Base-by-base conservation (phyloP, 1,140 invertebrate genomes). In the Pseudobourletiella spinata region DNA sequence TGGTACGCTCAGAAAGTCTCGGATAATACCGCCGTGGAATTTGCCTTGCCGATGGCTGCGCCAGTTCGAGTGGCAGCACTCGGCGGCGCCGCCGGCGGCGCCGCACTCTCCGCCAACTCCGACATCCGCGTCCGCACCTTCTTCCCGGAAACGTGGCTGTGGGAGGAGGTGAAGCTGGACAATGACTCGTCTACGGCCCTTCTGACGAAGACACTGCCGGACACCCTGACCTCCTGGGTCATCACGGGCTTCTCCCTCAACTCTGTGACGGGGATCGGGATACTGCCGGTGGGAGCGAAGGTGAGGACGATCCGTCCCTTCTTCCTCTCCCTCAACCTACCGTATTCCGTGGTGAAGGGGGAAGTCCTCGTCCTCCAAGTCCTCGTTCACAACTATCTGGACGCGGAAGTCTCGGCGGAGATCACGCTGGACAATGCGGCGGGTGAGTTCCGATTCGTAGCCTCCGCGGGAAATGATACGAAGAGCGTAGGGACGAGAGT, bases 181-280 rank as follows among this genome's bases (percentile, higher is more conserved):
- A 72, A 73, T 61, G 76, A 78, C 62, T 82, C 83, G n/a, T 71
- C 73, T 56, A 72, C 75, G 32, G 64, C 72, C 26, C 25, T 55
- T 18, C 29, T 66, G 1, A 57, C 83, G n/a, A 74, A 74, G 14
- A 78, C 79, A 20, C 84, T 92, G 39, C 94, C 95, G 0, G 86
- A 91, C 66, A 88, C 89, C 0, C 90, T 97, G 11, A 95, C 90
- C 0, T 90, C 89, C 1, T 98, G 94, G 91, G 80, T 88, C 24
- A 81, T 97, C 0, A 90, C 87, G 25, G 95, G 89, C 0, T 98
- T 98, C 74, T 90, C 94, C 1, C 77, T 98, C 32, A 89, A 92
- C 75, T 78, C 86, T 0, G 77, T 85, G 11, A 76, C 84, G 57
- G 95, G 65, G 16, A 52, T 66, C 16, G 65, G 60, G 11, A 50